A percentile compares a stretch with the other conserved stretches of the same genome.
phyloP scores from a whole-genome alignment of 2,888 invertebrate species.

The Caenorhabditis angaria region DNA sequence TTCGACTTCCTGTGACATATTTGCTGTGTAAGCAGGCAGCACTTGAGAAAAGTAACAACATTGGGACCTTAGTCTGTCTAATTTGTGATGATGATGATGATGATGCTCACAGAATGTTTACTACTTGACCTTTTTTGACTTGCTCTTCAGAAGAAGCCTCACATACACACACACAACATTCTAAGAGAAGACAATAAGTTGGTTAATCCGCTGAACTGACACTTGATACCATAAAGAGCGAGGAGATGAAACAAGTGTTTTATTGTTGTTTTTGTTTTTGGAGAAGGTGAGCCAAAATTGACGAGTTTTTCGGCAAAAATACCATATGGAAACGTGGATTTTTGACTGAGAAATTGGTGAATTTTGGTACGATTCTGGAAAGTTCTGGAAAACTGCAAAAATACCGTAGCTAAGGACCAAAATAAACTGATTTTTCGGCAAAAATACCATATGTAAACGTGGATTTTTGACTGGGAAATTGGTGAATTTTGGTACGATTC shows the following conservation, averaged over 20 bases:
- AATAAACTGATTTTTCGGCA: too few relatives aligned
- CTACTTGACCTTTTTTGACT: constrained; percentile 17
- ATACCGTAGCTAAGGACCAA: too few relatives aligned
- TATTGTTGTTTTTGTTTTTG: too few relatives aligned
- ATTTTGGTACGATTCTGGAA: too few relatives aligned
- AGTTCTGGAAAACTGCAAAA: too few relatives aligned
- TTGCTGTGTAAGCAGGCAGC: constrained; percentile 33
- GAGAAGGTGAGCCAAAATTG: too few relatives aligned
- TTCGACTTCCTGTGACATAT: constrained; percentile 23
- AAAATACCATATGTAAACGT: too few relatives aligned
- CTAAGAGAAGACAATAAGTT: background rate
- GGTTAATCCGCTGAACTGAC: constrained; percentile 4
- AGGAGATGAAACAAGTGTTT: background rate
- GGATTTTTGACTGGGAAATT: too few relatives aligned
- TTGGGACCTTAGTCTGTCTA: constrained; percentile 12
- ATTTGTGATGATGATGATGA: constrained; percentile 20
- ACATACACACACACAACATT: background rate
- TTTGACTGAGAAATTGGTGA: background rate
- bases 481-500: too few relatives aligned
- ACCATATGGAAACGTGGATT: too few relatives aligned
- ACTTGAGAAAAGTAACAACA: constrained; percentile 15
- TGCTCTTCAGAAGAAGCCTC: background rate
- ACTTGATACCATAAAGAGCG: constrained; percentile 7
- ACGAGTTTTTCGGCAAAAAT: too few relatives aligned
- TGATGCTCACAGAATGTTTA: constrained; percentile 11